These are phyloP conservation scores for Drosophila sturtevanti DNA, from an alignment of 1,140 invertebrate species.

Conservation along the genomic window DNA sequence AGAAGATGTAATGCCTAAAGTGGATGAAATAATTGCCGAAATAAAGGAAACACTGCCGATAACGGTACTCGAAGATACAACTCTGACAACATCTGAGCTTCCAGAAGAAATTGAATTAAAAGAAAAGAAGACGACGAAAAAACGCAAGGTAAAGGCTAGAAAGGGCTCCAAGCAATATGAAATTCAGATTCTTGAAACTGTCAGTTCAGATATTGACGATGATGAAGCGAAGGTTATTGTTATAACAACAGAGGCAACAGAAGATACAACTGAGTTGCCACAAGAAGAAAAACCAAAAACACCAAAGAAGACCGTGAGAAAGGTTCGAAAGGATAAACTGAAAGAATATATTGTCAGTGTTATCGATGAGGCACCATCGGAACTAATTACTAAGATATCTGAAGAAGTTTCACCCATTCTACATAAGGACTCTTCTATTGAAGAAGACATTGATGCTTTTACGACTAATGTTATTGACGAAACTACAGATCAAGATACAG, in stretches of 20 bases:
- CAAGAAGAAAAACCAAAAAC: conserved; percentile 47
- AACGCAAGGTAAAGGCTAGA: conserved; percentile 82
- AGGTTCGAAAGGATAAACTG: conserved; percentile 66
- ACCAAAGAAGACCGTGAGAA: conserved; percentile 68
- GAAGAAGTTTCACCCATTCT: conserved; percentile 33
- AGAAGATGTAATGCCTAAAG: not conserved
- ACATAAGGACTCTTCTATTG: conserved; percentile 1
- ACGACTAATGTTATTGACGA: conserved; percentile 65
- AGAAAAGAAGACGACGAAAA: conserved; percentile 53
- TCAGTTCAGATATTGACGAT: conserved; percentile 19
- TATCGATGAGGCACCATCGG: conserved; percentile 61
- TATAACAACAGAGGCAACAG: conserved; percentile 69
- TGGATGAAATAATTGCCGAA: conserved; percentile 50
- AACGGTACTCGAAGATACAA: conserved; percentile 37
- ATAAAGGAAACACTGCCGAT: conserved; percentile 48
- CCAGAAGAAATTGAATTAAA: not conserved
- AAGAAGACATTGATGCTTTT: conserved; percentile 34
- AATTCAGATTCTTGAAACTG: conserved; percentile 82
- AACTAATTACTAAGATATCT: conserved; percentile 50
- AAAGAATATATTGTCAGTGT: conserved; percentile 66
- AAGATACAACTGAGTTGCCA: conserved; percentile 35
- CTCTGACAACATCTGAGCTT: conserved; percentile 10
- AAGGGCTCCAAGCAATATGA: conserved; percentile 82
- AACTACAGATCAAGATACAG: conserved; percentile 9
- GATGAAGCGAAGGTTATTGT: conserved; percentile 72